Percentiles rank a stretch among this genome's conserved stretches.
phyloP scores from a whole-genome alignment of 2,113 vertebrate species.

The Apodemus sylvaticus region DNA sequence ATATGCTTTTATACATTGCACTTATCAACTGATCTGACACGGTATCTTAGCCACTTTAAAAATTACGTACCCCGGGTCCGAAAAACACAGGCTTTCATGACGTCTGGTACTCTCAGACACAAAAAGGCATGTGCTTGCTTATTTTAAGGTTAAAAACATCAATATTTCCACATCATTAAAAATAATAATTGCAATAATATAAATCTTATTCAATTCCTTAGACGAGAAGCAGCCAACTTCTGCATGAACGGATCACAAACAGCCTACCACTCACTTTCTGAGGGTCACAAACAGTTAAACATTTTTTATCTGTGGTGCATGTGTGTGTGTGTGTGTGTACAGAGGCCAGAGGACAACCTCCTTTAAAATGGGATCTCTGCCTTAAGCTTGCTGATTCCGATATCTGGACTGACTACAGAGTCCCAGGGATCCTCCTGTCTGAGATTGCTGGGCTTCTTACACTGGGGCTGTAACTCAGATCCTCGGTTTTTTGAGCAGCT shows the following conservation, averaged over 20 bases:
- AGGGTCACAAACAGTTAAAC: neutral
- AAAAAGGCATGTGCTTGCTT: constrained; percentile 57
- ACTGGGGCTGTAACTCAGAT: neutral
- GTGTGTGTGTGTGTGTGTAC: neutral
- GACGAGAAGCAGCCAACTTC: neutral
- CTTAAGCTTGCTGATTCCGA: neutral
- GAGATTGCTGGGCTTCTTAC: neutral
- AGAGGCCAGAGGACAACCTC: neutral
- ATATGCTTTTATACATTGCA: constrained; percentile 69
- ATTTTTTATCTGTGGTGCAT: neutral
- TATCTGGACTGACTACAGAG: neutral
- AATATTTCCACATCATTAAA: constrained; percentile 70
- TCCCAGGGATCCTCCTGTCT: neutral
- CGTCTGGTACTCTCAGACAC: constrained; percentile 57
- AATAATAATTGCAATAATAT: constrained; percentile 56
- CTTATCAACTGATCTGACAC: constrained; percentile 76
- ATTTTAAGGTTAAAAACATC: constrained; percentile 52
- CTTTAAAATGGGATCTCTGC: too few species aligned
- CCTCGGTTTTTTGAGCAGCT: too few species aligned
- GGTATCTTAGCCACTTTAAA: constrained; percentile 75
- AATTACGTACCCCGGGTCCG: constrained; percentile 66
- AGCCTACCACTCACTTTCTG: neutral
- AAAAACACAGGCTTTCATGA: constrained; percentile 64
- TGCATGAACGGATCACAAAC: neutral
- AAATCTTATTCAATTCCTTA: constrained; percentile 53